Evolutionary conservation across 1,140 invertebrate species (phyloP), one percentile per base, ranked within the genome.

Genomic region (Caenorhabditis briggsae): DNA sequence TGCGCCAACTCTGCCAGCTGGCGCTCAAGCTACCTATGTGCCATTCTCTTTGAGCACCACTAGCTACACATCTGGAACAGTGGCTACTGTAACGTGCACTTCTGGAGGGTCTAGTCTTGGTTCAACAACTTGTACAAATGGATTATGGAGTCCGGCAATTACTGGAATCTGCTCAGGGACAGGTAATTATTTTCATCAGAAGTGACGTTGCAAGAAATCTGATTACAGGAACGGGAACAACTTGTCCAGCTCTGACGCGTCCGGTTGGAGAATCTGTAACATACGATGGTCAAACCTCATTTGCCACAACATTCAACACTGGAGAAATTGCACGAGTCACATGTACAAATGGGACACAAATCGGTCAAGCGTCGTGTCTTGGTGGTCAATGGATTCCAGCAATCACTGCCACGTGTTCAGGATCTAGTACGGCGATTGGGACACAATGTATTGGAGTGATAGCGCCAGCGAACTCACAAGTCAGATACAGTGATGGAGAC

Each of bases 281-380:
- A 0, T 78, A 78, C 20, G 70, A 78, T 14, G 70, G 70, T 50
- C 20, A 23, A 23, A 50, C 70, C 9, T 78, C 70, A 6, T 50
- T 78, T n/a, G 70, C 70, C 43, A 78, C 70, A 6, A 12, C 70
- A 6, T 78, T 78, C 70, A 78, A 78, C 23, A 50, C 70, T 23
- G 70, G 70, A 78, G 70, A 53, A 14, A 53, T 78, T 50, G 70
- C 70, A 33, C 46, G 70, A 23, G 70, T 78, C 25, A 78, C 70
- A 78, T 78, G 70, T 46, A 43, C 70, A 50, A 78, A 78, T 23
- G 70, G 70, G 20, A 78, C 70, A 12, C 70, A 78, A 50, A 48
- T 78, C n/a, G 46, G 70, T 9, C 70, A 78, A 23, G n/a, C 70
- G 7, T 53, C 70, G n/a, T 78, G 70, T 41, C 46, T 50, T 18